These are phyloP conservation scores for Colistium nudipinnis DNA, from an alignment of 2,113 vertebrate species.

Conservation along the genomic window DNA sequence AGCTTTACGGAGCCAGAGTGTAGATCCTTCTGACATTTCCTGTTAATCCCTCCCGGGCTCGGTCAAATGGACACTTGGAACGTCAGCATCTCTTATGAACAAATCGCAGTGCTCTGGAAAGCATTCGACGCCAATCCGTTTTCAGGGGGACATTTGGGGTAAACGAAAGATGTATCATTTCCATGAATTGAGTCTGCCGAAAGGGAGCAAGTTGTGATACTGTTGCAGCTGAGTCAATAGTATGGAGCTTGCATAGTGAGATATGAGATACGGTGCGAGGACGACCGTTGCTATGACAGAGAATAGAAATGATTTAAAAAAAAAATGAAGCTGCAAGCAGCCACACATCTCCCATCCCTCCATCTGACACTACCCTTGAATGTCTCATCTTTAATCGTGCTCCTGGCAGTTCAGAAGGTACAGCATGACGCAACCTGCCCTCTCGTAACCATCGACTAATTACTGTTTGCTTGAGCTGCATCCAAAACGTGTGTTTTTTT, in stretches of 20 bases:
- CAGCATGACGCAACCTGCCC: constrained; percentile 33
- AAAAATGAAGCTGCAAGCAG: constrained; percentile 1
- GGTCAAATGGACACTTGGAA: constrained; percentile 59
- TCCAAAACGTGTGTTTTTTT: background rate
- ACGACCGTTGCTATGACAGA: constrained; percentile 30
- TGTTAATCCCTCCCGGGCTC: constrained; percentile 62
- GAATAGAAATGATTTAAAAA: constrained; percentile 39
- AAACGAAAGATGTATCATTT: constrained; percentile 17
- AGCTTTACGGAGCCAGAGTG: constrained; percentile 44
- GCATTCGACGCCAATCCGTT: background rate
- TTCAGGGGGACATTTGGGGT: constrained; percentile 1
- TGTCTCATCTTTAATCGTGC: constrained; percentile 13
- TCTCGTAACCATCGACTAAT: constrained; percentile 5
- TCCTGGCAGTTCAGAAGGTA: constrained; percentile 8
- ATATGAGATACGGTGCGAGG: constrained; percentile 9
- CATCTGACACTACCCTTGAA: constrained; percentile 35
- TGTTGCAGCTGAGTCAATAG: constrained; percentile 39
- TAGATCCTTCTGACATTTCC: constrained; percentile 59
- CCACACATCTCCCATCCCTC: constrained; percentile 7
- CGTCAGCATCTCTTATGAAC: constrained; percentile 45
- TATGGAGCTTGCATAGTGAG: constrained; percentile 5
- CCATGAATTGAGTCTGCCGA: background rate
- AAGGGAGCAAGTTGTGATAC: constrained; percentile 24
- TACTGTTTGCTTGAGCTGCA: constrained; percentile 20
- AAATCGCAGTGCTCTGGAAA: constrained; percentile 33